Percentiles rank a stretch among this genome's conserved stretches.
phyloP scores from a whole-genome alignment of 2,797 vertebrate species.

The Acanthurus tractus region DNA sequence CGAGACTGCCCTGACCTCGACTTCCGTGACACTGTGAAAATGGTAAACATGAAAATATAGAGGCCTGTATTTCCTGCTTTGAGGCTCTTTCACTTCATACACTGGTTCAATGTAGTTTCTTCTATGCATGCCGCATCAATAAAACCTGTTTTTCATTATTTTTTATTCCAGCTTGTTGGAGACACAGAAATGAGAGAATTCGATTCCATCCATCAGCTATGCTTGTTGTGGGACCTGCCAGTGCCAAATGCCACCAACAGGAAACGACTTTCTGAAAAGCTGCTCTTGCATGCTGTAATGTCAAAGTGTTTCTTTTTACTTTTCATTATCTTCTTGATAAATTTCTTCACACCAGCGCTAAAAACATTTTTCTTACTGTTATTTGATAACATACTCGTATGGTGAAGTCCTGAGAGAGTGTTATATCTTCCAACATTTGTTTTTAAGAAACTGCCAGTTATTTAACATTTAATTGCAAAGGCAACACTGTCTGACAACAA shows the following conservation, averaged over 20 bases:
- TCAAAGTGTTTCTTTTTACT: conserved; percentile 20
- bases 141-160: background rate
- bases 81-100: background rate
- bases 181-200: conserved; percentile 44
- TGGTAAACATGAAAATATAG: conserved; percentile 22
- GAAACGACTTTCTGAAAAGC: conserved; percentile 57
- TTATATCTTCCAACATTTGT: too few relatives aligned
- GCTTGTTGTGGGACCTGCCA: conserved; percentile 52
- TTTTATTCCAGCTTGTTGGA: conserved; percentile 49
- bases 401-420: background rate
- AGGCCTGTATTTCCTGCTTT: background rate
- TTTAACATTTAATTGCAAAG: too few relatives aligned
- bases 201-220: conserved; percentile 50
- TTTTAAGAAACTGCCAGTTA: too few relatives aligned
- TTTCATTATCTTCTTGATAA: background rate
- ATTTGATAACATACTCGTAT: background rate
- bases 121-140: background rate
- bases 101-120: background rate
- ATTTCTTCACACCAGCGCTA: background rate
- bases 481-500: background rate
- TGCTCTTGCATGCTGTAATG: conserved; percentile 63
- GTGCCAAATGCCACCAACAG: conserved; percentile 59
- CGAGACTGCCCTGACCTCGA: conserved; percentile 59
- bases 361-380: background rate
- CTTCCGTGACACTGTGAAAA: conserved; percentile 49